Percentiles rank a stretch among this genome's conserved stretches.
Evolutionary conservation across 2,113 vertebrate species (phyloP).

Genomic region (Furnarius figulus): DNA sequence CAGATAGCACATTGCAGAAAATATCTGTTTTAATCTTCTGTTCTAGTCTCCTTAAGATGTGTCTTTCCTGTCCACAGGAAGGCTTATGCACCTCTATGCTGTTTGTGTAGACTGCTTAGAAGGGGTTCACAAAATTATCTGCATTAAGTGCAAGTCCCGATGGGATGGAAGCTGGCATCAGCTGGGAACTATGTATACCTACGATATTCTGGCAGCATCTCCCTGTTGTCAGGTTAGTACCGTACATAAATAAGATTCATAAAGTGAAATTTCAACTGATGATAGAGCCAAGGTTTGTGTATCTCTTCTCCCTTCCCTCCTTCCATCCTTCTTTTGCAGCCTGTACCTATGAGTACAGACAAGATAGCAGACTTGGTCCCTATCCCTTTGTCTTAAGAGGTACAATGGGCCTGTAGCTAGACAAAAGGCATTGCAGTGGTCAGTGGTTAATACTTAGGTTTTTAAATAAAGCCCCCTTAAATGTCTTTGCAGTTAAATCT

Average conservation of each 20-base stretch:
- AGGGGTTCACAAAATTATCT: constrained; percentile 99
- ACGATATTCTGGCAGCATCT: constrained; percentile 96
- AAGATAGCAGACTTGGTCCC: background rate
- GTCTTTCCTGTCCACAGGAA: constrained; percentile 81
- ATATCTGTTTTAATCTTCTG: constrained; percentile 11
- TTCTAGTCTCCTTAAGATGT: constrained; percentile 31
- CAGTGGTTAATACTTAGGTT: background rate
- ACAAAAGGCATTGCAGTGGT: background rate
- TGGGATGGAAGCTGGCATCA: constrained; percentile 99
- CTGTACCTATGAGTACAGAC: background rate
- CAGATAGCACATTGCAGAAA: background rate
- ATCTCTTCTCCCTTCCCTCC: background rate
- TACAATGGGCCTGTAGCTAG: background rate
- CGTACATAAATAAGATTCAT: background rate
- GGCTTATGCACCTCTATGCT: constrained; percentile 98
- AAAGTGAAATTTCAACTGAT: background rate
- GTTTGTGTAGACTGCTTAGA: constrained; percentile 98
- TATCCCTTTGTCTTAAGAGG: background rate
- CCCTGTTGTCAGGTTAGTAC: constrained; percentile 96
- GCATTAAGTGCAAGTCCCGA: constrained; percentile 98
- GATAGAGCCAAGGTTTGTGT: background rate
- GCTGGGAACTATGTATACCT: constrained; percentile 98
- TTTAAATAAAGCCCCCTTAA: background rate
- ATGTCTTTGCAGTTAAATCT: background rate
- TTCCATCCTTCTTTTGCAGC: background rate